A percentile compares a stretch with the other conserved stretches of the same genome.
Evolutionary conservation across 2,888 invertebrate species (phyloP).

Genomic region (Apoda limacodes): DNA sequence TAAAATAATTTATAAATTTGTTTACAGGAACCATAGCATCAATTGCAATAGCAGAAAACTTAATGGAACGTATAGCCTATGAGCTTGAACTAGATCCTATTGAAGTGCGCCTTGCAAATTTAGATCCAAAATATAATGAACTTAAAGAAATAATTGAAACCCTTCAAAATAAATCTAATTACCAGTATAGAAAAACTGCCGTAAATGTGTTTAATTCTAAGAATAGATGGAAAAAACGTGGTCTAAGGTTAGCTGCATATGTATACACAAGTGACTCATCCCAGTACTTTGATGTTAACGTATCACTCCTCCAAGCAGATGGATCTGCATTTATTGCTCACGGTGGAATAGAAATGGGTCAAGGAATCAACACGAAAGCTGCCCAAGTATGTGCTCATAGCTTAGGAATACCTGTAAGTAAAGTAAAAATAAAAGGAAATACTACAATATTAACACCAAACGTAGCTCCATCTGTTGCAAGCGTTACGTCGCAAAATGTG

Average conservation of each 20-base stretch:
- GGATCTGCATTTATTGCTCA: conserved; percentile 75
- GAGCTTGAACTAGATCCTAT: conserved; percentile 63
- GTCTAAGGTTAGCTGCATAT: conserved; percentile 61
- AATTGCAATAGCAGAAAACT: conserved; percentile 61
- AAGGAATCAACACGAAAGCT: conserved; percentile 79
- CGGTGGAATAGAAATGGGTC: conserved; percentile 77
- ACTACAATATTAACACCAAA: conserved; percentile 74
- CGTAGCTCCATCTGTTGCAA: conserved; percentile 72
- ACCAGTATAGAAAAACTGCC: conserved; percentile 48
- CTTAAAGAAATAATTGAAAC: conserved; percentile 58
- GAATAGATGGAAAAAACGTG: conserved; percentile 81
- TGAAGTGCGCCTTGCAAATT: conserved; percentile 64
- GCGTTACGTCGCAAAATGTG: conserved; percentile 73
- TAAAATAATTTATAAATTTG: not conserved
- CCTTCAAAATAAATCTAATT: conserved; percentile 60
- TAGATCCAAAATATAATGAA: conserved; percentile 31
- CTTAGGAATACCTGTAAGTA: conserved; percentile 72
- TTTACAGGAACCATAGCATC: conserved; percentile 60
- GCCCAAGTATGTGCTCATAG: conserved; percentile 74
- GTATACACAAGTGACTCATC: too few relatives aligned
- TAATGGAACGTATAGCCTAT: conserved; percentile 74
- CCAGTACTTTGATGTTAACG: conserved; percentile 58
- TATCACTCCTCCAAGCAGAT: conserved; percentile 73
- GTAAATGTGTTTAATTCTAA: conserved; percentile 67
- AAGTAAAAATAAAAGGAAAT: conserved; percentile 74